phyloP scores from a whole-genome alignment of 2,888 invertebrate genomes.

The Entomobrya multifasciata region DNA sequence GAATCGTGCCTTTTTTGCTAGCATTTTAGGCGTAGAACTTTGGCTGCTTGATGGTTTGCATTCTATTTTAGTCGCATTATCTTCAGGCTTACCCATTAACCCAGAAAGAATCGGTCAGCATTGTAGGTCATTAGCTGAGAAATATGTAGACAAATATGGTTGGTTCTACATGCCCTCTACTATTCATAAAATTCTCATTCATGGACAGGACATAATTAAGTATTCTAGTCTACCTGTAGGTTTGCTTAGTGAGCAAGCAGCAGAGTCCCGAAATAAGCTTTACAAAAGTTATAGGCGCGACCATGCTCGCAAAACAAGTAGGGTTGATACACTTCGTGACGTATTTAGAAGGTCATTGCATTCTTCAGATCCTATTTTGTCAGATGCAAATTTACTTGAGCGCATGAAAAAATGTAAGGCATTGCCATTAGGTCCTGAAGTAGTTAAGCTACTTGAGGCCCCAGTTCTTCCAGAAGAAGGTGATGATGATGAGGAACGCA shows the following conservation, averaged over 20 bases:
- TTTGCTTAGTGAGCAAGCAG: neutral
- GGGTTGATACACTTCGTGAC: neutral
- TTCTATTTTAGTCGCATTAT: constrained; percentile 18
- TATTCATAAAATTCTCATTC: constrained; percentile 54
- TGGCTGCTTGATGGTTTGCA: constrained; percentile 24
- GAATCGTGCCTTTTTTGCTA: too few relatives aligned
- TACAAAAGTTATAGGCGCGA: neutral
- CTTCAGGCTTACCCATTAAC: too few relatives aligned
- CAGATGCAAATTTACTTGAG: neutral
- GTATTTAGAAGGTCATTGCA: neutral
- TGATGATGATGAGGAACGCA: too few relatives aligned
- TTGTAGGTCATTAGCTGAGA: neutral
- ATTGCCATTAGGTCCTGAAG: neutral
- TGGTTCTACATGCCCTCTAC: constrained; percentile 56
- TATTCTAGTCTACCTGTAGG: too few relatives aligned
- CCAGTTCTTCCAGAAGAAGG: too few relatives aligned
- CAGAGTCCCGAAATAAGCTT: neutral
- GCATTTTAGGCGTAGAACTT: constrained; percentile 30
- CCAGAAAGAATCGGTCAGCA: too few relatives aligned
- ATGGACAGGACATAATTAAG: too few relatives aligned
- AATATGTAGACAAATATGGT: constrained; percentile 26
- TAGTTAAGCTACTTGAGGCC: neutral
- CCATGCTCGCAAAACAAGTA: neutral
- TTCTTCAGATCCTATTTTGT: constrained; percentile 7
- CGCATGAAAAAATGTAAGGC: constrained; percentile 4